Percentiles rank a stretch among this genome's conserved stretches.
These are phyloP conservation scores for Geophilus truncorum DNA, from an alignment of 2,888 invertebrate genomes.

Conservation along the genomic window DNA sequence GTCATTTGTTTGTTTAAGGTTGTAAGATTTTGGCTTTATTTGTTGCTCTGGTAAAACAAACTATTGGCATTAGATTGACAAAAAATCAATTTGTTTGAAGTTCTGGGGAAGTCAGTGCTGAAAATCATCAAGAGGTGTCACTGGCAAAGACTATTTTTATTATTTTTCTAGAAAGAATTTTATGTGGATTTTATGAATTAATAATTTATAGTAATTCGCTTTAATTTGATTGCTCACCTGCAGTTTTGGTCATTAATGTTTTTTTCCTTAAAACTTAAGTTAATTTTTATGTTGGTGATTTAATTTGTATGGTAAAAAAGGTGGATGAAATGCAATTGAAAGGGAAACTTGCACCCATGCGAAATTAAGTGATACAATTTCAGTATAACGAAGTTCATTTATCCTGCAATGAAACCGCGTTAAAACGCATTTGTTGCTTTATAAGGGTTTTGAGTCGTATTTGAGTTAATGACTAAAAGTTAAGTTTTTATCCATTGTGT, in stretches of 20 bases:
- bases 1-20: background rate
- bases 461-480: slow-evolving; percentile 4
- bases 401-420: background rate
- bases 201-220: too few species aligned
- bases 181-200: too few species aligned
- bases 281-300: background rate
- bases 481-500: slow-evolving; percentile 8
- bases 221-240: background rate
- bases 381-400: background rate
- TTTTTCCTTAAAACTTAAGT: background rate
- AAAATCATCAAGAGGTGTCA: too few species aligned
- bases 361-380: background rate
- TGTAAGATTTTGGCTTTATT: background rate
- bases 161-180: too few species aligned
- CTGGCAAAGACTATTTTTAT: too few species aligned
- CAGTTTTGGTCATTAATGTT: background rate
- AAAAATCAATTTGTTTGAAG: too few species aligned
- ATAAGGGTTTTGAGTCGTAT: background rate
- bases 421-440: background rate
- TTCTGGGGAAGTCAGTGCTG: too few species aligned
- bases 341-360: background rate
- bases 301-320: background rate
- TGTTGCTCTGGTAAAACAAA: background rate
- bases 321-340: background rate
- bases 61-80: too few species aligned